These are phyloP conservation scores for Acanthopleura granulata DNA, from an alignment of 2,888 invertebrate genomes.

Conservation along the genomic window DNA sequence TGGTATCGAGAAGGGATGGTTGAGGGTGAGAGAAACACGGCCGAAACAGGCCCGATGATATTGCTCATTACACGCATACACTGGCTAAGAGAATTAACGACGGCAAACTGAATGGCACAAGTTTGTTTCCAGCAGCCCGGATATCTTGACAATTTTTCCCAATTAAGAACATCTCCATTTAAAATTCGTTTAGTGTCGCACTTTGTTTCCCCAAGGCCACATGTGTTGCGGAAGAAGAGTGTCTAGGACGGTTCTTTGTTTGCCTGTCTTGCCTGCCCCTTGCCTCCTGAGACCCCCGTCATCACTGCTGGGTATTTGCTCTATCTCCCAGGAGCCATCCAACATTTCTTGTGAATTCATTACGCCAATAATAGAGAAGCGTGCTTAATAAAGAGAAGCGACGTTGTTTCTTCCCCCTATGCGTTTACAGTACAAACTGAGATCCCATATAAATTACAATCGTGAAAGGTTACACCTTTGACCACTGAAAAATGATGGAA, in stretches of 20 bases:
- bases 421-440: not conserved
- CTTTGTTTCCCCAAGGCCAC: not conserved
- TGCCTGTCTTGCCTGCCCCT: too few species aligned
- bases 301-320: too few species aligned
- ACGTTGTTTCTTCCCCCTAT: too few species aligned
- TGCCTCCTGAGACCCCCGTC: too few species aligned
- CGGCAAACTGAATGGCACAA: too few species aligned
- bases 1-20: too few species aligned
- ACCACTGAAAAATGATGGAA: not conserved
- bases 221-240: not conserved
- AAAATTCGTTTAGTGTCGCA: not conserved
- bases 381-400: constrained; percentile 1
- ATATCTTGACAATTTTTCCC: not conserved
- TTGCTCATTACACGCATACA: too few species aligned
- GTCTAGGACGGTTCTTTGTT: not conserved
- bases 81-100: too few species aligned
- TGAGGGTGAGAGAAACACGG: too few species aligned
- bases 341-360: not conserved
- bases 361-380: not conserved
- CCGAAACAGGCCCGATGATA: too few species aligned
- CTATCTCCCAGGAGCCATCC: too few species aligned
- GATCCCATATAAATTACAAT: constrained; percentile 14
- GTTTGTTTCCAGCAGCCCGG: not conserved
- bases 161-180: not conserved
- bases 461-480: not conserved